Evolutionary conservation across 2,888 invertebrate species (phyloP).

Genomic region (Blera fallax): DNA sequence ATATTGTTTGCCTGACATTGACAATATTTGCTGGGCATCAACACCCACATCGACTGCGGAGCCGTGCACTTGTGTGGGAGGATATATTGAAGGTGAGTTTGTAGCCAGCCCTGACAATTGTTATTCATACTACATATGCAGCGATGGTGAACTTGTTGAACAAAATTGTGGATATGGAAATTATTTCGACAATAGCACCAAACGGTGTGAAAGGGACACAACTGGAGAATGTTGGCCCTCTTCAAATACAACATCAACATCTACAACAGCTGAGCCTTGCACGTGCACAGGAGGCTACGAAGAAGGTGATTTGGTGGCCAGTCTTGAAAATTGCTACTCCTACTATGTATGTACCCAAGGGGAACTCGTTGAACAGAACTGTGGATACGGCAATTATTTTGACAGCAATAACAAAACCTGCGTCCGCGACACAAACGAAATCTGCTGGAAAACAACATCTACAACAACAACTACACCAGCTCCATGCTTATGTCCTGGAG

Average conservation of each 20-base stretch:
- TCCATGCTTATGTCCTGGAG: constrained; percentile 25
- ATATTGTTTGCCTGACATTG: constrained; percentile 5
- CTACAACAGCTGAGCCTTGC: background rate
- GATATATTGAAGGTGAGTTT: constrained; percentile 66
- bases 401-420: constrained; percentile 4
- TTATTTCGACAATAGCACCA: constrained; percentile 54
- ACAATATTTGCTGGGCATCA: constrained; percentile 16
- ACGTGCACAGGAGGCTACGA: constrained; percentile 20
- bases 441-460: constrained; percentile 44
- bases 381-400: constrained; percentile 72
- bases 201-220: constrained; percentile 60
- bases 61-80: constrained; percentile 35
- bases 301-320: constrained; percentile 65
- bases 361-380: constrained; percentile 60
- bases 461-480: background rate
- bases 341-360: constrained; percentile 75
- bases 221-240: background rate
- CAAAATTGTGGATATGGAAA: constrained; percentile 65
- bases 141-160: constrained; percentile 65
- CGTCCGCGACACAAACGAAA: background rate
- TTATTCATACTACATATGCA: constrained; percentile 73
- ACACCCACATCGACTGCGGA: background rate
- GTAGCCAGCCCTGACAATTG: constrained; percentile 68
- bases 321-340: constrained; percentile 55
- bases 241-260: background rate